Base-by-base conservation (phyloP, 2,888 invertebrate genomes). In the Sphaerophoria taeniata region DNA sequence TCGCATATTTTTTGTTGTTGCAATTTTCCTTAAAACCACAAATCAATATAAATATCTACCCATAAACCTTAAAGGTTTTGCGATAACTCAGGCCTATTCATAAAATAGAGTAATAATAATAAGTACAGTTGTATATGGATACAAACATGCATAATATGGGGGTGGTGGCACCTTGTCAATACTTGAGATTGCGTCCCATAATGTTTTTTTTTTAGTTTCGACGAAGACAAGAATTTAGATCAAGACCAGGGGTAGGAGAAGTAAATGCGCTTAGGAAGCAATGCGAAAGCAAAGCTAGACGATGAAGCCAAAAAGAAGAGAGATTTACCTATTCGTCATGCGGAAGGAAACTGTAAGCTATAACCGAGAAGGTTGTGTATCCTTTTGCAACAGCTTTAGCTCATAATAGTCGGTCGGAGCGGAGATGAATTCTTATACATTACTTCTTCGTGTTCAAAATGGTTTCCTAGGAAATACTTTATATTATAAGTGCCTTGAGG, bases 21-120 rank as follows among this genome's bases (percentile, higher is more conserved):
- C n/a, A n/a, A n/a, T n/a, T 79, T 79, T 53, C 67, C 65, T 75
- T 56, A 65, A 84, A 70, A 78, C 79, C 83, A 70, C 83, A 84
- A 74, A 84, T 84, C 83, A 83, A 83, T 83, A 80, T 39, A 36
- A n/a, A n/a, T n/a, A n/a, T n/a, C n/a, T n/a, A n/a, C n/a, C n/a
- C 3, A 6, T 67, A 31, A 60, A 72, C 67, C 67, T 72, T 82
- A 49, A 56, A 53, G 67, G 67, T 56, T 71, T 43, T 33, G 56
- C 74, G 51, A 73, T 74, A 78, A 78, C 73, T 74, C 56, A 69
- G 79, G 83, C 70, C 78, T 79, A 74, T 78, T 79, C 53, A 82
- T 60, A 81, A 81, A 72, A 71, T 76, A 53, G 55, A 24, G 47
- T 39, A 67, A 53, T 67, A 72, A 65, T 71, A 63, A 72, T 67